Base-by-base conservation (phyloP, 2,113 vertebrate species). In the Brachyhypopomus gauderio region DNA sequence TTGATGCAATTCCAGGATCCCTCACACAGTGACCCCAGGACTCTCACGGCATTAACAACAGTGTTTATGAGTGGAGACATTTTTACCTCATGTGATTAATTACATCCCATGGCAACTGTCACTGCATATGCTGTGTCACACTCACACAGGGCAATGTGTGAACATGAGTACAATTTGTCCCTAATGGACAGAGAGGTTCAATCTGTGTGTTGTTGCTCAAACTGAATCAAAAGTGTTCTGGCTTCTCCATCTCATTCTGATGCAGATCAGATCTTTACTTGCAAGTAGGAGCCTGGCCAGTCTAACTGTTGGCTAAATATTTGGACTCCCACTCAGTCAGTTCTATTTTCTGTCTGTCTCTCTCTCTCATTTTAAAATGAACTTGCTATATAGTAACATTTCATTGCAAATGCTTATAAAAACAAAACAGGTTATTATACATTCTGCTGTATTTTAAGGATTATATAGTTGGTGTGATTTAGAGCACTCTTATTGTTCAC, bases 21-120 rank as follows among this genome's bases (percentile, higher is more conserved):
- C 79, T 85, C 80, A 81, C 90, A 89, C 91, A 92, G 87, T 85
- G 91, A 88, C 92, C 89, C 90, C 90, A 92, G 90, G 88, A 93
- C 90, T 86, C 86, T 81, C 84, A 70, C 82, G 89, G 87, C 36
- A 87, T 89, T 76, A 5, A 77, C 77, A 82, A 92, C 90, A 93
- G 92, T 67, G 27, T 5, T 17, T 70, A 27, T 62, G 27, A 17
- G 4, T 56, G 36, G 23, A 45, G 45, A 45, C 36, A 22, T 30
- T 23, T 38, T 64, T 64, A 73, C 41, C 17, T 66, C 8, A 5
- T 55, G 12, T 66, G 78, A 72, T 63, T 72, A 80, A 56, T 80
- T 63, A 64, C 27, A 52, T 62, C 25, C 20, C 71, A 73, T 14
- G 20, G 23, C 36, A 52, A 59, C 27, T 14, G 22, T 63, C 38